phyloP scores from a whole-genome alignment of 1,140 invertebrate genomes.

The Bombus superbus region DNA sequence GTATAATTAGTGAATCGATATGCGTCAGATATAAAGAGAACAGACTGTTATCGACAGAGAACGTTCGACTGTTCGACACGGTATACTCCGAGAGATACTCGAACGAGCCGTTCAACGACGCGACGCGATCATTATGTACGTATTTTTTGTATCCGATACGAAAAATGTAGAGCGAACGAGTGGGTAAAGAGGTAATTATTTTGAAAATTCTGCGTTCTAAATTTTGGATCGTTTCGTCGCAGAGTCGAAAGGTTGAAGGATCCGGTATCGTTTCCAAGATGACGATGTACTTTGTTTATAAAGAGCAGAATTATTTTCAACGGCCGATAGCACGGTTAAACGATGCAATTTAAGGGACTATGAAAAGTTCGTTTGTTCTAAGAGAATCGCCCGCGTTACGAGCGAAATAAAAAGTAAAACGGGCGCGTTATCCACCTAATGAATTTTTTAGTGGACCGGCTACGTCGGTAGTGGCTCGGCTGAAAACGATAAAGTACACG shows the following conservation, averaged over 20 bases:
- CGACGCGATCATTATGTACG: too few species aligned
- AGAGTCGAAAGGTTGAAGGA: background rate
- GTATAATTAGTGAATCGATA: too few species aligned
- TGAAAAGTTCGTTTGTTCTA: background rate
- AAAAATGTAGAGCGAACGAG: background rate
- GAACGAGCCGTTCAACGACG: too few species aligned
- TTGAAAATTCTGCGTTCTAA: background rate
- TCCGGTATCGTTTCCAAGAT: background rate
- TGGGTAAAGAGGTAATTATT: background rate
- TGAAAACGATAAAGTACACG: constrained; percentile 16
- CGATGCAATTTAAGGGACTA: background rate
- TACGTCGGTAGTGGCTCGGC: background rate
- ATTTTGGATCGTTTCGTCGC: background rate
- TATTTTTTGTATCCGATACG: too few species aligned
- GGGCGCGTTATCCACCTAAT: background rate
- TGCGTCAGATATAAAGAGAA: too few species aligned
- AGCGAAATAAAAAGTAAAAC: background rate
- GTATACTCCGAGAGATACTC: too few species aligned
- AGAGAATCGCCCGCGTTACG: background rate
- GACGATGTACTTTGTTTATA: background rate
- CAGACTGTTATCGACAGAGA: too few species aligned
- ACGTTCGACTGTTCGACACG: too few species aligned
- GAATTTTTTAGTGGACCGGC: background rate
- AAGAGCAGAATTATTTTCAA: background rate
- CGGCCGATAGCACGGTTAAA: background rate